These are phyloP conservation scores for Halesus radiatus DNA, from an alignment of 1,140 invertebrate species.

Conservation along the genomic window DNA sequence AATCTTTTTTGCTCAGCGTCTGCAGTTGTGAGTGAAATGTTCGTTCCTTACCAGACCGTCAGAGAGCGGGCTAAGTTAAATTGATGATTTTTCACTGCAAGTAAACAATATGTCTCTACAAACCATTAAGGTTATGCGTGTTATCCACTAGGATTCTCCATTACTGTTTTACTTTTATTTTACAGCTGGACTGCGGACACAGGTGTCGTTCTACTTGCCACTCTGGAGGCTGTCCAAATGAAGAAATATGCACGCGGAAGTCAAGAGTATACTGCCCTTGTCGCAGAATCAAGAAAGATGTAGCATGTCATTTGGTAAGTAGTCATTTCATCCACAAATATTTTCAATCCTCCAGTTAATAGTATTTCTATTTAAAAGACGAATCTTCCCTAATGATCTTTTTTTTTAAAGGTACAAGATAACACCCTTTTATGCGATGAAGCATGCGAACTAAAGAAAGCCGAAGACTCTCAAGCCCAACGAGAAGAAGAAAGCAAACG, in stretches of 20 bases:
- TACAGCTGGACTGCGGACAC: constrained; percentile 80
- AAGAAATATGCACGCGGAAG: constrained; percentile 82
- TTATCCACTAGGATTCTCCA: too few species aligned
- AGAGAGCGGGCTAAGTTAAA: too few species aligned
- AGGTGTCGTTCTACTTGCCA: constrained; percentile 85
- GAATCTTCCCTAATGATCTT: too few species aligned
- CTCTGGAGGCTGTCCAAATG: constrained; percentile 77
- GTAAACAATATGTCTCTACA: too few species aligned
- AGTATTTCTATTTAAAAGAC: too few species aligned
- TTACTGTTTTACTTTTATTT: constrained; percentile 48
- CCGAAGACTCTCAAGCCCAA: constrained; percentile 68
- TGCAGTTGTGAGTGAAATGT: too few species aligned
- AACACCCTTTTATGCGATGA: constrained; percentile 75
- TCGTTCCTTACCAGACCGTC: too few species aligned
- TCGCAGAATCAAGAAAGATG: constrained; percentile 82
- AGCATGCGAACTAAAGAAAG: constrained; percentile 72
- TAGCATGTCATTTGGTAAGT: constrained; percentile 77
- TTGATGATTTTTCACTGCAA: too few species aligned
- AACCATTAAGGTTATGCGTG: too few species aligned
- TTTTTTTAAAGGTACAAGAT: neutral
- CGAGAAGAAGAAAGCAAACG: constrained; percentile 71
- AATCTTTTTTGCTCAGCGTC: too few species aligned
- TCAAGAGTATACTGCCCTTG: constrained; percentile 86
- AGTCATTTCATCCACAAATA: constrained; percentile 41
- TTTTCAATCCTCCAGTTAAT: neutral